A percentile compares a stretch with the other conserved stretches of the same genome.
phyloP scores from a whole-genome alignment of 2,888 invertebrate genomes.

The Parnassius glacialis region DNA sequence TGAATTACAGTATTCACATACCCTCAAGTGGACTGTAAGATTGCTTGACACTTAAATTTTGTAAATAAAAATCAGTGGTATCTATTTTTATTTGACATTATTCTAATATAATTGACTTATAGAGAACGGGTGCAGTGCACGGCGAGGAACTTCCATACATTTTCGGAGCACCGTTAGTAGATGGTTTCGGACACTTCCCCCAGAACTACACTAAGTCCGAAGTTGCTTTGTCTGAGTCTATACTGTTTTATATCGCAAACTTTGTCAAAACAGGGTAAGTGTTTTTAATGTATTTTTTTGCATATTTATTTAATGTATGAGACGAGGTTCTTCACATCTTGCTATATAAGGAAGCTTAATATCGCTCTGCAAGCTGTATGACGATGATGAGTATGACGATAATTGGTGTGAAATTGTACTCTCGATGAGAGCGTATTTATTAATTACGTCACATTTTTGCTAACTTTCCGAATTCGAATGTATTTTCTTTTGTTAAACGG shows the following conservation, averaged over 20 bases:
- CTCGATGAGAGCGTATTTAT: too few relatives aligned
- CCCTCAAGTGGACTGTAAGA: too few relatives aligned
- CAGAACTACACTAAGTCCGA: slow-evolving; percentile 94
- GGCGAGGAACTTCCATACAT: slow-evolving; percentile 95
- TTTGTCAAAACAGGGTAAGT: slow-evolving; percentile 94
- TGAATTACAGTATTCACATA: too few relatives aligned
- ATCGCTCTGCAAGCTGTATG: too few relatives aligned
- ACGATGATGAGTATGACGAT: too few relatives aligned
- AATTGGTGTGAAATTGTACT: too few relatives aligned
- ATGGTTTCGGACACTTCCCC: slow-evolving; percentile 90
- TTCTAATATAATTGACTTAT: slow-evolving; percentile 9
- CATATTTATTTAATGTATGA: background rate
- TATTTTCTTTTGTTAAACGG: too few relatives aligned
- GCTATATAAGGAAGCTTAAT: too few relatives aligned
- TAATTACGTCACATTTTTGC: too few relatives aligned
- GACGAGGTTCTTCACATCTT: too few relatives aligned
- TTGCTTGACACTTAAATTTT: too few relatives aligned
- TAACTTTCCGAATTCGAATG: too few relatives aligned
- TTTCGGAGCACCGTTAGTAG: slow-evolving; percentile 93
- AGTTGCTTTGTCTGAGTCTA: slow-evolving; percentile 90
- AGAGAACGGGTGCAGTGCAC: slow-evolving; percentile 94
- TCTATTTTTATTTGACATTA: background rate
- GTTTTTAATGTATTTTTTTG: background rate
- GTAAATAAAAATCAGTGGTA: background rate
- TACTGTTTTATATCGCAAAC: slow-evolving; percentile 93